Conservation (phyloP, 2,888 invertebrate genomes). For the Agrotis puta region DNA sequence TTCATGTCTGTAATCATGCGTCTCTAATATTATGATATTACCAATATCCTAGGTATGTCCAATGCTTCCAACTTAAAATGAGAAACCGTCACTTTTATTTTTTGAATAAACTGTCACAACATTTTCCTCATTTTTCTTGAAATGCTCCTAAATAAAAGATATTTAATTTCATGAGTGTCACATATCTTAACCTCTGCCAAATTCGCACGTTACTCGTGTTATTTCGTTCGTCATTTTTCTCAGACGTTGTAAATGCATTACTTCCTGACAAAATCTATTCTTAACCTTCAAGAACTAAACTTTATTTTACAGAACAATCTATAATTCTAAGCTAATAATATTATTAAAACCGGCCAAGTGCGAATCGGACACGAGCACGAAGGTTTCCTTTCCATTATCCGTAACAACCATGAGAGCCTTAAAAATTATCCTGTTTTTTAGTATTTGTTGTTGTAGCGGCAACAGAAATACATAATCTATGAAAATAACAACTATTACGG, state of each 20-base stretch:
- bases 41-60: too few species aligned
- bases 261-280: conserved; percentile 11
- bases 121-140: neutral
- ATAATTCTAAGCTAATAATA: neutral
- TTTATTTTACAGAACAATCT: neutral
- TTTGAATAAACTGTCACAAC: too few species aligned
- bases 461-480: too few species aligned
- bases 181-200: conserved; percentile 30
- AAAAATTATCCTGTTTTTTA: too few species aligned
- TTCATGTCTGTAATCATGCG: too few species aligned
- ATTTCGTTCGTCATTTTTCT: neutral
- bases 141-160: neutral
- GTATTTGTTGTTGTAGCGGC: too few species aligned
- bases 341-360: too few species aligned
- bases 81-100: neutral
- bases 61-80: neutral
- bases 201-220: neutral
- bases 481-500: too few species aligned
- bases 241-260: conserved; percentile 20
- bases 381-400: too few species aligned
- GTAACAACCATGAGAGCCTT: too few species aligned
- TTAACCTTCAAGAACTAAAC: neutral
- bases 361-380: too few species aligned
- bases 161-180: conserved; percentile 6
- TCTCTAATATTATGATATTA: too few species aligned